Percentiles rank a stretch among this genome's conserved stretches.
These are phyloP conservation scores for Osmerus eperlanus DNA, from an alignment of 2,113 vertebrate species.

Conservation along the genomic window DNA sequence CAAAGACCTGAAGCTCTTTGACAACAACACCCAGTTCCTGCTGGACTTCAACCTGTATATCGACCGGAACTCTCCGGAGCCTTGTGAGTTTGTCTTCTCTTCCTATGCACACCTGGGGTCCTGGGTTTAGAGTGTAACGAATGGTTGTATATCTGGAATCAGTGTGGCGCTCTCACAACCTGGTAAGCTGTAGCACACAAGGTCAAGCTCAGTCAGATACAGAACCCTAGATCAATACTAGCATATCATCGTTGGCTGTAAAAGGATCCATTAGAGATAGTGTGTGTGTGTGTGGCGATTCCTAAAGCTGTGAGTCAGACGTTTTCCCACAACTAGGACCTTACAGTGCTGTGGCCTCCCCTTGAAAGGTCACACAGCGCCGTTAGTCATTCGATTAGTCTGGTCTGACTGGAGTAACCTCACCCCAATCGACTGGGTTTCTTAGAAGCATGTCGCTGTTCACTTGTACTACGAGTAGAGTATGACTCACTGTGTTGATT, in stretches of 20 bases:
- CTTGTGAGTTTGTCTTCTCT: constrained; percentile 81
- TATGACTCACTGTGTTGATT: constrained; percentile 29
- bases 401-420: constrained; percentile 43
- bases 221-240: no score
- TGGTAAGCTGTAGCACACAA: no score
- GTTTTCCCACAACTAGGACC: constrained; percentile 9
- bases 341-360: constrained; percentile 19
- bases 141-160: no score
- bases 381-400: constrained; percentile 49
- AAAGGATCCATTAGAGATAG: constrained; percentile 15
- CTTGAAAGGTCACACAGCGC: constrained; percentile 41
- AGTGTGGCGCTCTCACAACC: no score
- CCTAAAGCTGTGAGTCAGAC: neutral
- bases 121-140: no score
- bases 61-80: constrained; percentile 83
- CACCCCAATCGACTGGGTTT: constrained; percentile 45
- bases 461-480: constrained; percentile 41
- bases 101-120: neutral
- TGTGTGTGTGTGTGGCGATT: constrained; percentile 7
- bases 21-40: constrained; percentile 95
- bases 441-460: constrained; percentile 53
- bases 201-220: no score
- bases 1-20: constrained; percentile 84
- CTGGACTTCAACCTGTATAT: constrained; percentile 90
- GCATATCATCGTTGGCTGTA: no score